Conservation (phyloP, 2,888 invertebrate species). For the Ypsolopha sequella region DNA sequence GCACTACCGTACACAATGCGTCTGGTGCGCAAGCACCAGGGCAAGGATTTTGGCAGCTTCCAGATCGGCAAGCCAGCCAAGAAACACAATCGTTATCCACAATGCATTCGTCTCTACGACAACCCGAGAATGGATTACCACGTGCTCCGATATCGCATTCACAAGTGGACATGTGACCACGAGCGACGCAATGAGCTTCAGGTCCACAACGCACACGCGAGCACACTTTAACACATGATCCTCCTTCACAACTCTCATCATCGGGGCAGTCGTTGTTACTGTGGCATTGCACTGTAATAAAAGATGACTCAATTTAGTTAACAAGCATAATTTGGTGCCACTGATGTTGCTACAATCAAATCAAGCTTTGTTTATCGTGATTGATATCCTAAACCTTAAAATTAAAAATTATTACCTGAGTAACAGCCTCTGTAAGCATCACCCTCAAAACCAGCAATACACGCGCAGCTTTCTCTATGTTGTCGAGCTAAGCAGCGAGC, state of each 20-base stretch:
- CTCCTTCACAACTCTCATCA: slow-evolving; percentile 85
- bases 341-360: too few relatives aligned
- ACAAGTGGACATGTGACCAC: slow-evolving; percentile 84
- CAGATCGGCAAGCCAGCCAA: slow-evolving; percentile 82
- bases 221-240: slow-evolving; percentile 85
- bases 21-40: slow-evolving; percentile 84
- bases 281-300: slow-evolving; percentile 80
- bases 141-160: slow-evolving; percentile 80
- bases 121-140: slow-evolving; percentile 85
- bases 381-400: too few relatives aligned
- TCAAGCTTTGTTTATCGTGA: too few relatives aligned
- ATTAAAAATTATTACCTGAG: slow-evolving; percentile 61
- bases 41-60: slow-evolving; percentile 87
- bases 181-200: slow-evolving; percentile 83
- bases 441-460: slow-evolving; percentile 86
- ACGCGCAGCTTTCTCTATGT: slow-evolving; percentile 86
- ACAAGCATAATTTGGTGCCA: too few relatives aligned
- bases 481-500: slow-evolving; percentile 83
- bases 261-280: slow-evolving; percentile 87
- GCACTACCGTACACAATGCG: slow-evolving; percentile 81
- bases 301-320: slow-evolving; percentile 2
- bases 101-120: slow-evolving; percentile 83
- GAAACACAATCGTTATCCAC: slow-evolving; percentile 82
- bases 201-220: slow-evolving; percentile 82
- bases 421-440: slow-evolving; percentile 84